Percentiles rank a stretch among this genome's conserved stretches.
These are phyloP conservation scores for Arenaria interpres DNA, from an alignment of 2,113 vertebrate species.

Conservation along the genomic window DNA sequence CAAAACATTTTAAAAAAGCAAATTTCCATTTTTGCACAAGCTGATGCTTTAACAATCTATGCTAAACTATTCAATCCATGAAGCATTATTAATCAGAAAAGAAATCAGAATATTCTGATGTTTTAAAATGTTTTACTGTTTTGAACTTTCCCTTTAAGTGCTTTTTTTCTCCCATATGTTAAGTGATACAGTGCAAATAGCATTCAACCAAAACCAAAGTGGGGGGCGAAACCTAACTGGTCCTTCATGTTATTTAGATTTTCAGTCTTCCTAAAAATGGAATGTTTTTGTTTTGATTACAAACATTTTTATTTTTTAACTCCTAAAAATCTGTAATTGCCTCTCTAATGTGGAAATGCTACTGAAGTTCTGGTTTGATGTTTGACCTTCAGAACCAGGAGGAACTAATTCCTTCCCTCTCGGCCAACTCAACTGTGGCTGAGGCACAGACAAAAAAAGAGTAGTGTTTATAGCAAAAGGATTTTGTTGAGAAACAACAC, in stretches of 20 bases:
- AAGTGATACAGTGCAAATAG: not conserved
- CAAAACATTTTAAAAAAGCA: not conserved
- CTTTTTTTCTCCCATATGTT: not conserved
- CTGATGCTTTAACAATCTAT: not conserved
- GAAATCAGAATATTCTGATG: not conserved
- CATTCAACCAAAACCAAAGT: not conserved
- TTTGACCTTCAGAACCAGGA: not conserved
- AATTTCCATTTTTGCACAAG: constrained; percentile 2
- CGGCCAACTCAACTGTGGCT: not conserved
- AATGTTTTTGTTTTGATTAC: not conserved
- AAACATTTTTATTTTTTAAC: not conserved
- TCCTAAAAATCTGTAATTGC: not conserved
- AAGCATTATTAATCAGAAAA: constrained; percentile 7
- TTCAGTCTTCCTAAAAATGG: not conserved
- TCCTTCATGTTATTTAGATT: not conserved
- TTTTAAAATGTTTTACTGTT: not conserved
- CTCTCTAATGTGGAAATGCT: not conserved
- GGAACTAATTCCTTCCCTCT: not conserved
- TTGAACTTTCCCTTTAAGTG: not conserved
- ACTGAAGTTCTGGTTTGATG: not conserved
- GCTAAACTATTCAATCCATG: not conserved
- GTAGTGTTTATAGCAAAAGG: not conserved
- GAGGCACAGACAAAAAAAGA: not conserved
- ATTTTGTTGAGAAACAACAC: not conserved
- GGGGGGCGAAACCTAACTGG: not conserved